These are phyloP conservation scores for Gopherus flavomarginatus DNA, from an alignment of 2,113 vertebrate species.

Conservation along the genomic window DNA sequence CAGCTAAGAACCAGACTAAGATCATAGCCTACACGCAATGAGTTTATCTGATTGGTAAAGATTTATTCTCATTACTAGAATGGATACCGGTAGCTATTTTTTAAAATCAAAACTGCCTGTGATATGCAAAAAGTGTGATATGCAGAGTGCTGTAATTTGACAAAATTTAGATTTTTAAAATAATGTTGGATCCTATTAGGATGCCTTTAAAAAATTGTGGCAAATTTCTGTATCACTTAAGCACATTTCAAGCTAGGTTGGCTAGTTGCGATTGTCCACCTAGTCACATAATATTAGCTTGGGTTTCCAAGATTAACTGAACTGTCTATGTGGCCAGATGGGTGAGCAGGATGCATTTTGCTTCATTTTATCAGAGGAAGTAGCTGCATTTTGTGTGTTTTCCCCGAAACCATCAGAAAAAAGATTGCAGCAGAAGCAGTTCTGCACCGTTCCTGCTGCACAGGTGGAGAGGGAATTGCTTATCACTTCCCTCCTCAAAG, in stretches of 20 bases:
- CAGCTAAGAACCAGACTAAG: not conserved
- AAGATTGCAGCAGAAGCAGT: not conserved
- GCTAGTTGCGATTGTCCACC: not conserved
- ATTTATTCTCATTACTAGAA: no score
- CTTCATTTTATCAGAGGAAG: not conserved
- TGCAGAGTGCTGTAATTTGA: no score
- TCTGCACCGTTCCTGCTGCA: not conserved
- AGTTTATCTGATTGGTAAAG: no score
- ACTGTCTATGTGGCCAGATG: not conserved
- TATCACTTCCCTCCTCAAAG: not conserved
- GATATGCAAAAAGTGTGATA: no score
- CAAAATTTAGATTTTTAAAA: no score
- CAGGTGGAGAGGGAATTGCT: not conserved
- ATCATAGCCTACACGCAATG: not conserved
- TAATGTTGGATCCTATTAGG: no score
- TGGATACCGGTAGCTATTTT: no score
- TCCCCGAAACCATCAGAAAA: not conserved
- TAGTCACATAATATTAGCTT: not conserved
- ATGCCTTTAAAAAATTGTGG: no score
- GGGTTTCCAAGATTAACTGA: not conserved
- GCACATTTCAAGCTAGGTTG: not conserved
- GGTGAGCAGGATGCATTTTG: not conserved
- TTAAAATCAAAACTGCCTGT: no score
- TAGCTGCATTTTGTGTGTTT: not conserved
- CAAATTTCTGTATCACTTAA: not conserved